Percentiles rank a stretch among this genome's conserved stretches.
These are phyloP conservation scores for Sanderia malayensis DNA, from an alignment of 30 jellyfish, hydroid and myxozoan species.

Conservation along the genomic window DNA sequence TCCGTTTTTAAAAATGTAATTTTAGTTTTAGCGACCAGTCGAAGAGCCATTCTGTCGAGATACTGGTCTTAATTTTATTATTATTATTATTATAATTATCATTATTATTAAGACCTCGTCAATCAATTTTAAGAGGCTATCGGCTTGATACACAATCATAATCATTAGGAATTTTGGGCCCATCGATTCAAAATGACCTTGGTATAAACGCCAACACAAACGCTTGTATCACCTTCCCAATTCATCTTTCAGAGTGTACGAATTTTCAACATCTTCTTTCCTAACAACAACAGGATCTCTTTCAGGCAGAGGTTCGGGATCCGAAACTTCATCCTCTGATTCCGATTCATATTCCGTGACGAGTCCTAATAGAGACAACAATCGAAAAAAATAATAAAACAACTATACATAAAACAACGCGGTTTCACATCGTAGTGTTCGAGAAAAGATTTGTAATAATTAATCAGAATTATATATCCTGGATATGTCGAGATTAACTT, in stretches of 20 bases:
- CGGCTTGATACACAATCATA: no score
- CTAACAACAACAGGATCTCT: slow-evolving; percentile 57
- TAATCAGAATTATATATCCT: no score
- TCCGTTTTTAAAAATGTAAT: background rate
- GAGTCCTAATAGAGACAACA: slow-evolving; percentile 81
- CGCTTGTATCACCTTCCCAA: slow-evolving; percentile 96
- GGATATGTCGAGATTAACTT: no score
- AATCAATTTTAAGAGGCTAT: no score
- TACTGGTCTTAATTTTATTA: slow-evolving; percentile 36
- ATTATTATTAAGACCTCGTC: background rate
- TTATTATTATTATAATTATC: slow-evolving; percentile 17
- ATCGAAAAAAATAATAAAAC: no score
- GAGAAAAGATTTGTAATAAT: no score
- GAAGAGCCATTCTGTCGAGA: slow-evolving; percentile 58
- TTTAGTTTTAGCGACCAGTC: slow-evolving; percentile 30
- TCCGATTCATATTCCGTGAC: slow-evolving; percentile 99
- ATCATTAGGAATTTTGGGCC: no score
- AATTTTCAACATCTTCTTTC: slow-evolving; percentile 81
- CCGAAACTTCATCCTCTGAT: slow-evolving; percentile 98
- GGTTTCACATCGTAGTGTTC: no score
- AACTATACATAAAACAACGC: no score
- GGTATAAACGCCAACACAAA: no score
- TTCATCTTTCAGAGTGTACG: slow-evolving; percentile 89
- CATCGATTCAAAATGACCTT: no score
- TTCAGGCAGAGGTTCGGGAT: slow-evolving; percentile 96